Evolutionary conservation across 2,888 invertebrate species (phyloP).

Genomic region (Digitonthophagus gazella): DNA sequence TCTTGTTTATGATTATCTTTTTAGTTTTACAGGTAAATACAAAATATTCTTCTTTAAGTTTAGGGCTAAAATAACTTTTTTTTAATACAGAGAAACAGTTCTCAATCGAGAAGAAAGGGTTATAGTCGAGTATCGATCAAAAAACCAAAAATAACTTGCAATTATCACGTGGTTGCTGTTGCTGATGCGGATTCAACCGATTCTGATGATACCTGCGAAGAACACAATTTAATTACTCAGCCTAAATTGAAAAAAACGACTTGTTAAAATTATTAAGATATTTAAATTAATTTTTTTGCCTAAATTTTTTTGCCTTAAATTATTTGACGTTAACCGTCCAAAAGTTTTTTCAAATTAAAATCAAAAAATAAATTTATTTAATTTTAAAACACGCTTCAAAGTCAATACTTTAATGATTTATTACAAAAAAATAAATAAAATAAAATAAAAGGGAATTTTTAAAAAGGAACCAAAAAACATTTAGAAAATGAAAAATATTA

Average conservation of each 20-base stretch:
- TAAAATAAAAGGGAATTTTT: too few relatives aligned
- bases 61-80: constrained; percentile 19
- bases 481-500: too few relatives aligned
- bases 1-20: constrained; percentile 68
- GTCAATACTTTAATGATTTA: neutral
- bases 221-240: constrained; percentile 43
- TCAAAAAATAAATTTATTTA: neutral
- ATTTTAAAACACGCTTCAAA: neutral
- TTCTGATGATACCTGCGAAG: constrained; percentile 49
- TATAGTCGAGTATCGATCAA: constrained; percentile 52
- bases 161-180: constrained; percentile 52
- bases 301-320: too few relatives aligned
- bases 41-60: neutral
- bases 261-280: constrained; percentile 37
- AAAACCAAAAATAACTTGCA: constrained; percentile 52
- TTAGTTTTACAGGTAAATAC: constrained; percentile 68
- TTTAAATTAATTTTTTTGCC: too few relatives aligned
- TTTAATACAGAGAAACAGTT: constrained; percentile 44
- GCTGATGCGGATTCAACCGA: constrained; percentile 48
- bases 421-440: neutral
- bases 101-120: constrained; percentile 44
- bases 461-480: neutral
- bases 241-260: constrained; percentile 46
- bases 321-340: neutral
- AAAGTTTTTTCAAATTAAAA: too few relatives aligned